Percentiles rank a stretch among this genome's conserved stretches.
Conservation (phyloP, 30 jellyfish, hydroid and myxozoan genomes). For the Rhopilema esculentum region DNA sequence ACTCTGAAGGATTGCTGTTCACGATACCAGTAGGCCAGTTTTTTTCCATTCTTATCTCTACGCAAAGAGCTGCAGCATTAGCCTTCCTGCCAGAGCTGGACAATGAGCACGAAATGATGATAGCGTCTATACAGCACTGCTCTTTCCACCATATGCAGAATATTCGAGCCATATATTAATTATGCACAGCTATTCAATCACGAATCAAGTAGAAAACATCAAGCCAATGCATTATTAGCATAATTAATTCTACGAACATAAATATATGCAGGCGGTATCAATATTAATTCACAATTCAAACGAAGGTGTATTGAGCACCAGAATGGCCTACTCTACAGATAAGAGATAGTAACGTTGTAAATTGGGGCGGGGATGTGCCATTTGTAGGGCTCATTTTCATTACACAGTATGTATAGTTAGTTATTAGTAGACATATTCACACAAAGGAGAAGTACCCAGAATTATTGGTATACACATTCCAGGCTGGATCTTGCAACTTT, state of each 20-base stretch:
- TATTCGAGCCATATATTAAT: not conserved
- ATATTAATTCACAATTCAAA: no score
- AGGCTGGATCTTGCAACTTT: no score
- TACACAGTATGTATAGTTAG: no score
- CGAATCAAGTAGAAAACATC: not conserved
- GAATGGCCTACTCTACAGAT: no score
- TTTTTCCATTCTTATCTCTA: not conserved
- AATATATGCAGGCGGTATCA: not conserved
- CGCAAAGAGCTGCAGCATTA: slow-evolving; percentile 1
- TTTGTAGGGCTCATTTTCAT: no score
- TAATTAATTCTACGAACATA: not conserved
- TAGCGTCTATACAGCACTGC: slow-evolving; percentile 17
- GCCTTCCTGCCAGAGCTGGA: not conserved
- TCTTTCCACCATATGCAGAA: not conserved
- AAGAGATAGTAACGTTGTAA: no score
- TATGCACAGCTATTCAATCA: not conserved
- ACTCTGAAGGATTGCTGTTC: not conserved
- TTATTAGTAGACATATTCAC: no score
- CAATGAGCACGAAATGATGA: not conserved
- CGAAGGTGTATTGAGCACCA: no score
- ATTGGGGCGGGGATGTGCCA: no score
- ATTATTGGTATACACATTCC: no score
- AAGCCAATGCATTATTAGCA: not conserved
- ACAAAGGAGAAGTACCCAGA: no score
- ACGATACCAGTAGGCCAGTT: not conserved